Base-by-base conservation (phyloP, 2,113 vertebrate species). In the Shinisaurus crocodilurus region DNA sequence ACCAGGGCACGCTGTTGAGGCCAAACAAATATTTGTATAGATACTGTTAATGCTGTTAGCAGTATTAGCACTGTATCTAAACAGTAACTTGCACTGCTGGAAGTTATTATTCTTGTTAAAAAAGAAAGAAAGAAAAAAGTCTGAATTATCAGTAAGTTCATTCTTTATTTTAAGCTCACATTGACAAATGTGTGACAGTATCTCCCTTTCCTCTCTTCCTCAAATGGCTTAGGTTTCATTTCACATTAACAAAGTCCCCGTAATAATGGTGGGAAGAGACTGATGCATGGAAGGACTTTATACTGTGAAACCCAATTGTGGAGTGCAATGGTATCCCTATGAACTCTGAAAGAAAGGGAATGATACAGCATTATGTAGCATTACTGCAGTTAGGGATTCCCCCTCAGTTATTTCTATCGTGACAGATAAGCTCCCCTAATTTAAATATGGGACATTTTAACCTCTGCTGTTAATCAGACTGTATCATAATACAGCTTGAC, bases 101-200 rank as follows among this genome's bases (percentile, higher is more conserved):
- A 76, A 0, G 7, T 70, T 74, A 8, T 67, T 67, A 0, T 0
- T 80, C 80, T 76, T 70, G 50, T 37, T 0, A 40, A 40, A 50
- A 85, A 34, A 7, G n/a, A n/a, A n/a, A n/a, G n/a, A n/a, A n/a
- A n/a, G n/a, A n/a, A 50, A 60, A 16, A 60, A 80, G 80, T 80
- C 3, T 50, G 86, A 77, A 2, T 50, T 43, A 85, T 1, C 50
- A 29, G 88, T 91, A 82, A 89, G 8, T 12, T 20, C 32, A 1
- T 8, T n/a, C 50, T 18, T 89, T 74, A 79, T 48, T 27, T 88
- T 18, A 3, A 10, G 67, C 48, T 95, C 84, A 32, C 81, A 74
- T 9, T 87, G 60, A 34, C 70, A 6, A 87, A 87, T 76, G 13
- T 37, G 43, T 3, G 12, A 40, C 77, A 32, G 50, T 23, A 10